Conservation (phyloP, 2,797 vertebrate species). For the Paguma larvata region DNA sequence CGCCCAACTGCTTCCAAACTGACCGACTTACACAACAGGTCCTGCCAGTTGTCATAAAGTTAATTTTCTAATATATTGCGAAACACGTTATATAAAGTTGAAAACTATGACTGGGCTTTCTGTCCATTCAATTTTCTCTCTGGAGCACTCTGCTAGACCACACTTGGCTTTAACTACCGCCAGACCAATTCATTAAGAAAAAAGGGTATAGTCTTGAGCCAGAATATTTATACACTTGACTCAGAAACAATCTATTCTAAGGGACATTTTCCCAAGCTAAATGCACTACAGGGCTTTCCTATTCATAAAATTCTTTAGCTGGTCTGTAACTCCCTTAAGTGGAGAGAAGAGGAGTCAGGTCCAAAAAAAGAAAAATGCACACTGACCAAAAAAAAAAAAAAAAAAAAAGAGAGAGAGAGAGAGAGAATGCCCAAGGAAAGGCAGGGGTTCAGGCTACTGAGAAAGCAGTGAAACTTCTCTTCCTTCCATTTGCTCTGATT, state of each 20-base stretch:
- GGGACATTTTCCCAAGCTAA: conserved; percentile 74
- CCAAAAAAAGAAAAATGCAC: conserved; percentile 38
- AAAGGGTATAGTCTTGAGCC: conserved; percentile 65
- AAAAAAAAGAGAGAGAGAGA: neutral
- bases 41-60: conserved; percentile 82
- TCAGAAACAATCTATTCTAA: conserved; percentile 77
- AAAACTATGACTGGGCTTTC: conserved; percentile 77
- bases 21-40: conserved; percentile 81
- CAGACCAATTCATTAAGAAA: conserved; percentile 82
- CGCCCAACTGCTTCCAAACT: conserved; percentile 63
- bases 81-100: conserved; percentile 79
- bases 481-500: conserved; percentile 42
- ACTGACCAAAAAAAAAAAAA: neutral
- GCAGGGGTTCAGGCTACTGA: neutral
- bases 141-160: conserved; percentile 68
- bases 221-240: conserved; percentile 73
- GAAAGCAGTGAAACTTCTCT: conserved; percentile 2
- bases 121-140: conserved; percentile 82
- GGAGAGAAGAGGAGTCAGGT: neutral
- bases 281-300: conserved; percentile 46
- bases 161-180: conserved; percentile 72
- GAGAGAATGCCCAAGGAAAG: neutral
- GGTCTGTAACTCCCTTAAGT: conserved; percentile 61
- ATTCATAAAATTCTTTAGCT: conserved; percentile 73
- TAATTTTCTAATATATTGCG: conserved; percentile 81